Conservation (phyloP, 2,113 vertebrate species). For the Podiceps cristatus region DNA sequence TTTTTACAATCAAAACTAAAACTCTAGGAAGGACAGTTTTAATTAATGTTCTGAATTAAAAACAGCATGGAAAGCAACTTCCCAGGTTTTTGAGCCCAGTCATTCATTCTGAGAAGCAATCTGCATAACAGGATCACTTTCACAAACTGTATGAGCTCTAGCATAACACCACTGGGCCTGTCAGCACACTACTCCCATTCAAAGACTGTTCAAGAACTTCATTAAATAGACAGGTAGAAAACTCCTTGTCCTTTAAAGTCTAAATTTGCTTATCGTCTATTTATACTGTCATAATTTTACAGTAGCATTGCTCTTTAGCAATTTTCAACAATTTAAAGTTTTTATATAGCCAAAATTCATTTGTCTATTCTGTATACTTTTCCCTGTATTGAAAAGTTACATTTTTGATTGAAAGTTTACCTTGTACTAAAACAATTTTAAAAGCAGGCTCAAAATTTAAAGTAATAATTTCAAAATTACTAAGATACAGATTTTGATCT, state of each 20-base stretch:
- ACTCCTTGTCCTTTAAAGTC: not conserved
- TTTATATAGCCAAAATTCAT: not conserved
- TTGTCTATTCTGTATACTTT: not conserved
- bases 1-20: not conserved
- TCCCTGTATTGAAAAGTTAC: not conserved
- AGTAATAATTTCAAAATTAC: not conserved
- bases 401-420: not conserved
- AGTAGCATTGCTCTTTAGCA: not conserved
- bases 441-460: not conserved
- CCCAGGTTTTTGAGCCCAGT: not conserved
- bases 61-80: not conserved
- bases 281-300: not conserved
- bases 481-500: not conserved
- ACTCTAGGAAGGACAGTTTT: not conserved
- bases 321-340: not conserved
- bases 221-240: not conserved
- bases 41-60: not conserved
- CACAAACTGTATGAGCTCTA: not conserved
- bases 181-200: not conserved
- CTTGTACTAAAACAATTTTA: not conserved
- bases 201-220: not conserved
- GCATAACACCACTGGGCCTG: not conserved
- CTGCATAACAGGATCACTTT: not conserved
- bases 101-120: not conserved
- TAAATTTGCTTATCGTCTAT: not conserved